Percentiles rank a stretch among this genome's conserved stretches.
Conservation (phyloP, 2,888 invertebrate genomes). For the Galerucella pusilla region DNA sequence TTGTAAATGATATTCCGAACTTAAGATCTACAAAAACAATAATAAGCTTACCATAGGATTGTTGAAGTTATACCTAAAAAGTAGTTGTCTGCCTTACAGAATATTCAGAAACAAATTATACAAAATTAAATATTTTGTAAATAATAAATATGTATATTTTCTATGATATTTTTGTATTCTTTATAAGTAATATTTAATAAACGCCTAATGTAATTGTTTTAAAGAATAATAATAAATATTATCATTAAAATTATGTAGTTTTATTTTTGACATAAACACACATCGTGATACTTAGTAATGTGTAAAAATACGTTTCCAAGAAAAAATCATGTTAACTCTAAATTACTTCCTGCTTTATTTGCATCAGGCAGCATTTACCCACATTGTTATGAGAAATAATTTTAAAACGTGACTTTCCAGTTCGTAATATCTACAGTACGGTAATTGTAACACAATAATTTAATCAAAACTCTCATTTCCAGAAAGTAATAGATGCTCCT, state of each 20-base stretch:
- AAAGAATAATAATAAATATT: neutral
- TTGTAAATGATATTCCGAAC: neutral
- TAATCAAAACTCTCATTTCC: too few species aligned
- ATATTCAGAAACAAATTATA: neutral
- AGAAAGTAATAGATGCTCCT: too few species aligned
- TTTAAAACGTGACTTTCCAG: too few species aligned
- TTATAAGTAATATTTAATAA: neutral
- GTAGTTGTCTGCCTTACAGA: neutral
- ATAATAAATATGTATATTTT: neutral
- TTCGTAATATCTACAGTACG: too few species aligned
- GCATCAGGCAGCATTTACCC: too few species aligned
- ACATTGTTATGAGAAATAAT: too few species aligned
- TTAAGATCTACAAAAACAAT: neutral
- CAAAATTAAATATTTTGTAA: neutral
- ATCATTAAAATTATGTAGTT: neutral
- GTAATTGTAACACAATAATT: too few species aligned
- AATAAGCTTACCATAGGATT: neutral
- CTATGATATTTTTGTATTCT: neutral
- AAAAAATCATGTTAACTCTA: too few species aligned
- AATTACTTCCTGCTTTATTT: too few species aligned
- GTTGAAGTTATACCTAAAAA: neutral
- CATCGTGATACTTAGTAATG: too few species aligned
- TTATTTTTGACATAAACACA: neutral
- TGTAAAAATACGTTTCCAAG: too few species aligned
- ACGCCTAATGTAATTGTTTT: too few species aligned